phyloP scores from a whole-genome alignment of 1,140 invertebrate genomes.

The Rhopalosiphum maidis region DNA sequence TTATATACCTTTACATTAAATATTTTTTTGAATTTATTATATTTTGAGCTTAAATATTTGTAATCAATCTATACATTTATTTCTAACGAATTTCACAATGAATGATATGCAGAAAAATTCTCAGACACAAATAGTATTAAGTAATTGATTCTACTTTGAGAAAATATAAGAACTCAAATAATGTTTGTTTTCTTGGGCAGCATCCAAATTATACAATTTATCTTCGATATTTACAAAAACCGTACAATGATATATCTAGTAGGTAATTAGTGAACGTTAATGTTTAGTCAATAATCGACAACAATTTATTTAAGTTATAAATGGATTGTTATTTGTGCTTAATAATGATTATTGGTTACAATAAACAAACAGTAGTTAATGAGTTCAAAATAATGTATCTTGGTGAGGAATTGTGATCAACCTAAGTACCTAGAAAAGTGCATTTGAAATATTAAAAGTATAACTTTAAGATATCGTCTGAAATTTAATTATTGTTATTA shows the following conservation, averaged over 20 bases:
- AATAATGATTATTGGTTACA: conserved; percentile 1
- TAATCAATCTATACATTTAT: background rate
- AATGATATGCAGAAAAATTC: background rate
- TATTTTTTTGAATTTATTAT: background rate
- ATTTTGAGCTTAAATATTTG: background rate
- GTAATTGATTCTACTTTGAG: background rate
- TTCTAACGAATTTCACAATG: background rate
- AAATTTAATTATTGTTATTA: background rate
- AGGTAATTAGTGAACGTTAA: background rate
- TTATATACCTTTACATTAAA: background rate
- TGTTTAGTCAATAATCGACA: conserved; percentile 3
- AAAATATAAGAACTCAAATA: background rate
- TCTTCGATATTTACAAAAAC: background rate
- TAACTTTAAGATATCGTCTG: background rate
- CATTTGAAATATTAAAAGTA: background rate
- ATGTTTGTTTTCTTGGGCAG: background rate
- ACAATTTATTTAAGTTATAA: background rate
- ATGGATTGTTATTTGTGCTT: background rate
- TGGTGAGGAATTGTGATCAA: background rate
- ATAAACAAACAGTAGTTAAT: background rate
- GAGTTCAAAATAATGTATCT: background rate
- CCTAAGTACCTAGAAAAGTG: background rate
- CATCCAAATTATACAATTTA: background rate
- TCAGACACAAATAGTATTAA: background rate
- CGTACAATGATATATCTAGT: background rate